Percentiles rank a stretch among this genome's conserved stretches.
phyloP scores from a whole-genome alignment of 2,888 invertebrate genomes.

The Andrena bucephala region DNA sequence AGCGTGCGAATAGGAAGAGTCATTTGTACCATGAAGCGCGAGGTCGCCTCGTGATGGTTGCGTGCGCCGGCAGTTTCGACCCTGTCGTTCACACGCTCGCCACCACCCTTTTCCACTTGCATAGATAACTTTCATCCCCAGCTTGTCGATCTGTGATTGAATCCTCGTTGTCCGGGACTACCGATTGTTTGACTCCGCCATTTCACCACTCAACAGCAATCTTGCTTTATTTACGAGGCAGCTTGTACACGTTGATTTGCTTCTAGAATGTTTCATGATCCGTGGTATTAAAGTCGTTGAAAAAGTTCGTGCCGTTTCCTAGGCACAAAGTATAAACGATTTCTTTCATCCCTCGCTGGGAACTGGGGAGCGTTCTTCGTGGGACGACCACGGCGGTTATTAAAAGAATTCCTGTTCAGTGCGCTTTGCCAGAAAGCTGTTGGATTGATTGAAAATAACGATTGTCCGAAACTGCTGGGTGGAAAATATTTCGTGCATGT shows the following conservation, averaged over 20 bases:
- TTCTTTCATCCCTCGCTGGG: neutral
- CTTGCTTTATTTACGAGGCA: slow-evolving; percentile 33
- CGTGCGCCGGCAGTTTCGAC: slow-evolving; percentile 79
- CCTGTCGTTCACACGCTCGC: slow-evolving; percentile 80
- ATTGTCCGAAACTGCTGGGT: too few species aligned
- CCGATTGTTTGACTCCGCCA: slow-evolving; percentile 62
- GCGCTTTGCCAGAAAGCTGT: neutral
- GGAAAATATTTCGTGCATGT: too few species aligned
- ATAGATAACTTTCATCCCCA: slow-evolving; percentile 81
- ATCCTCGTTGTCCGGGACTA: slow-evolving; percentile 73
- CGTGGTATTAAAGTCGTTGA: slow-evolving; percentile 18
- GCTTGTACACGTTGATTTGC: neutral
- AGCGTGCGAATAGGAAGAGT: slow-evolving; percentile 74
- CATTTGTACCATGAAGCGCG: slow-evolving; percentile 83
- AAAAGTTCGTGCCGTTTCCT: slow-evolving; percentile 47
- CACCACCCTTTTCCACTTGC: slow-evolving; percentile 71
- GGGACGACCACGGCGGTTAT: neutral
- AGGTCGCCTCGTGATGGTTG: slow-evolving; percentile 79
- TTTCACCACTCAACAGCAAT: slow-evolving; percentile 29
- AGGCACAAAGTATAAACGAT: slow-evolving; percentile 36
- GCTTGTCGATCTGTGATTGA: slow-evolving; percentile 80
- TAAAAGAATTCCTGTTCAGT: neutral
- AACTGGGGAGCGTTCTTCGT: neutral
- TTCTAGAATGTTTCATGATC: neutral
- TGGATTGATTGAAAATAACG: neutral